A percentile compares a stretch with the other conserved stretches of the same genome.
Conservation (phyloP, 2,113 vertebrate species). For the Entelurus aequoreus region DNA sequence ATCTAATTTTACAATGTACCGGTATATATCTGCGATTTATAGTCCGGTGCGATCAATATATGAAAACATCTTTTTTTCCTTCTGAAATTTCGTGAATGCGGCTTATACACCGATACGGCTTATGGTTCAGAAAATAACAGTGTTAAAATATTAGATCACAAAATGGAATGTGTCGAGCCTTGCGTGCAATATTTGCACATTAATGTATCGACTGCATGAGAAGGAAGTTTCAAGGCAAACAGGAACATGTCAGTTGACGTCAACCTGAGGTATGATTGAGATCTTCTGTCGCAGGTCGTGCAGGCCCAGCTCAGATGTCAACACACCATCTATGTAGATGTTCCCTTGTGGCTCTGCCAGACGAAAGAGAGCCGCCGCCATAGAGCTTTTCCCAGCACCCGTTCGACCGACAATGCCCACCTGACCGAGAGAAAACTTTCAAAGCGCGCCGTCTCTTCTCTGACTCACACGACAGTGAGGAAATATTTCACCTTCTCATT, state of each 20-base stretch:
- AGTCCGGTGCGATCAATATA: too few species aligned
- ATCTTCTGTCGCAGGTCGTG: slow-evolving; percentile 91
- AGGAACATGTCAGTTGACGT: background rate
- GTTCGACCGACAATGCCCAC: slow-evolving; percentile 93
- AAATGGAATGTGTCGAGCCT: too few species aligned
- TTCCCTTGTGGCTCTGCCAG: slow-evolving; percentile 86
- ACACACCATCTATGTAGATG: slow-evolving; percentile 86
- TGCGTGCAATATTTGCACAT: too few species aligned
- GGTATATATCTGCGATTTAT: too few species aligned
- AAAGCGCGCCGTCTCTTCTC: background rate
- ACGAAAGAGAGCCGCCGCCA: slow-evolving; percentile 90
- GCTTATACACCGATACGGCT: too few species aligned
- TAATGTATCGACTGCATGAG: too few species aligned
- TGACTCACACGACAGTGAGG: background rate
- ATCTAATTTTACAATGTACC: too few species aligned
- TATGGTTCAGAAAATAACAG: too few species aligned
- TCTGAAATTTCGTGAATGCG: too few species aligned
- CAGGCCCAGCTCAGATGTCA: slow-evolving; percentile 87
- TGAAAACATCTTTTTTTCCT: too few species aligned
- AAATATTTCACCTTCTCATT: slow-evolving; percentile 79
- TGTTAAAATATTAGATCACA: too few species aligned
- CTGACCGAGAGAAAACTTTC: slow-evolving; percentile 53
- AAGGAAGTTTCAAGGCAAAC: too few species aligned
- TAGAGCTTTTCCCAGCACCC: slow-evolving; percentile 89
- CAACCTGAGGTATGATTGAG: slow-evolving; percentile 96